Base-by-base conservation (phyloP, 2,113 vertebrate genomes). In the Passerina amoena region DNA sequence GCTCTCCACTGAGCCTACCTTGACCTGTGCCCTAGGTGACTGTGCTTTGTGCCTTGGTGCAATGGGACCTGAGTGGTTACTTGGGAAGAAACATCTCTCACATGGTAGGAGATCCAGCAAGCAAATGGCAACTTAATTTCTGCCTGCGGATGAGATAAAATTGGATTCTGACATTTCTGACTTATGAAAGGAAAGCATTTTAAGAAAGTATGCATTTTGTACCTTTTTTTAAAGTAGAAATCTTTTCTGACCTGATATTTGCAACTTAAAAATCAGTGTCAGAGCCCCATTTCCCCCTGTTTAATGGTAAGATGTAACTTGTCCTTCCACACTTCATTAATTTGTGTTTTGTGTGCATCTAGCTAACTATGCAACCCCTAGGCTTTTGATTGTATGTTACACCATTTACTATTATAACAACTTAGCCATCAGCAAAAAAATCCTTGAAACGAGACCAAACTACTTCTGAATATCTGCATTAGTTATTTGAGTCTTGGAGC, bases 401-500 rank as follows among this genome's bases (percentile, higher is more conserved):
- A 71, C 56, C 37, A 3, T 83, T 96, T 94, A 73, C 59, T 81
- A 19, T 88, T 88, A 75, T 54, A 90, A 79, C 85, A 92, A 88
- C 33, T 73, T 90, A 77, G 60, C 76, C 82, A 92, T 81, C 82
- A 93, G 71, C 90, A 90, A 90, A 89, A 70, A 96, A 88, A 85
- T 48, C 68, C 79, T 86, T 19, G 2, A 96, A 90, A 86, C 27
- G 66, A 93, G 60, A 68, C 38, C 51, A 60, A 81, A 57, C 69
- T 83, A 56, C 72, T 90, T 80, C 76, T 77, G 72, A 81, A 90
- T 78, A 81, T 86, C 85, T 88, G 71, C 78, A 65, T 90, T 63
- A 84, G 80, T 40, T 57, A 76, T 37, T 9, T 31, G 51, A 73
- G 72, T 90, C 85, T 95, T n/a, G 51, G 45, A 51, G 45, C 65